phyloP scores from a whole-genome alignment of 2,113 vertebrate species.

The Amphiprion ocellaris region DNA sequence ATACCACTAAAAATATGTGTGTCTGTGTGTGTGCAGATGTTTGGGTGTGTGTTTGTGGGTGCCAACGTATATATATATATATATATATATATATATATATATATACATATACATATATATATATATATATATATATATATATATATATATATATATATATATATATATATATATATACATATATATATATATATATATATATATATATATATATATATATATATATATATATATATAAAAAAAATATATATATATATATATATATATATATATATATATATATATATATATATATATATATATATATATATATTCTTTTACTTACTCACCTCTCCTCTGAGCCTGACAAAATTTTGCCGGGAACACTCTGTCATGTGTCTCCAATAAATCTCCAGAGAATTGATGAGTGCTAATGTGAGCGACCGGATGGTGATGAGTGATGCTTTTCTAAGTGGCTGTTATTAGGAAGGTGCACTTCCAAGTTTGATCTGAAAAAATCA shows the following conservation, averaged over 20 bases:
- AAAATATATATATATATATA: too few species aligned
- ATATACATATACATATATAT: conserved; percentile 16
- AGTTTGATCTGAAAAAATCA: conserved; percentile 38
- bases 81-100: conserved; percentile 21
- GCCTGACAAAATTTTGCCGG: conserved; percentile 28
- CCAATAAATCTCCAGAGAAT: conserved; percentile 35
- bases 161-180: too few species aligned
- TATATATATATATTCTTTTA: conserved; percentile 28
- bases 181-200: too few species aligned
- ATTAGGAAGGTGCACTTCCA: conserved; percentile 45
- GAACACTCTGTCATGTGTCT: conserved; percentile 54
- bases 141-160: too few species aligned
- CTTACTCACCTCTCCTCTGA: conserved; percentile 30
- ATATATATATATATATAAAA: conserved; percentile 19
- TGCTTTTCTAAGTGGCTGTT: conserved; percentile 64
- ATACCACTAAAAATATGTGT: conserved; percentile 74
- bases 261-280: conserved; percentile 23
- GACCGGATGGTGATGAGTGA: conserved; percentile 56
- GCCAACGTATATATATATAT: conserved; percentile 1
- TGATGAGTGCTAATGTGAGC: conserved; percentile 60
- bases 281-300: conserved; percentile 15
- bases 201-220: conserved; percentile 24
- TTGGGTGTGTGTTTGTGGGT: conserved; percentile 32
- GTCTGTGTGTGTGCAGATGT: conserved; percentile 28
- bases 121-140: too few species aligned